Percentiles rank a stretch among this genome's conserved stretches.
Conservation (phyloP, 2,113 vertebrate species). For the Elephantulus edwardii region DNA sequence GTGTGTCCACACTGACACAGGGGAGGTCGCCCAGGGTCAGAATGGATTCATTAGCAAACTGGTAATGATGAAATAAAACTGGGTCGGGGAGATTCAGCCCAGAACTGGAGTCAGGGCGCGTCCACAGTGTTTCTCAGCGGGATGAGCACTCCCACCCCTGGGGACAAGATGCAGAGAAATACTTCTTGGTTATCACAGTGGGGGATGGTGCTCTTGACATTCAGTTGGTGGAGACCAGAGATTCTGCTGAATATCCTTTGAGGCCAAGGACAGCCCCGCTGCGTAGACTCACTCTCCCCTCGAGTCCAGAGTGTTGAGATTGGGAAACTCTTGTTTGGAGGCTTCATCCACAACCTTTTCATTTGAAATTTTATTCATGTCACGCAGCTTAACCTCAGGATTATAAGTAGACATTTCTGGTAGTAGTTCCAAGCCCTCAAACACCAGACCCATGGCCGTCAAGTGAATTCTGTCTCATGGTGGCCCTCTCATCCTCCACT, state of each 20-base stretch:
- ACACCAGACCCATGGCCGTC: too few relatives aligned
- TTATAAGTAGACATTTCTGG: constrained; percentile 49
- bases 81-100: too few relatives aligned
- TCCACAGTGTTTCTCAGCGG: not conserved
- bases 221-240: not conserved
- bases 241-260: not conserved
- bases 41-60: not conserved
- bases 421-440: constrained; percentile 35
- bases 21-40: not conserved
- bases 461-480: too few relatives aligned
- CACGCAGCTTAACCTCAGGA: not conserved
- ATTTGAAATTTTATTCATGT: not conserved
- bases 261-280: accelerated
- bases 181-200: not conserved
- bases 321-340: not conserved
- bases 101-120: not conserved
- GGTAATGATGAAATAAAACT: not conserved
- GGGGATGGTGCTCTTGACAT: not conserved
- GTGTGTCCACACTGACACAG: not conserved
- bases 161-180: not conserved
- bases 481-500: too few relatives aligned
- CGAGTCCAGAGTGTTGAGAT: accelerated
- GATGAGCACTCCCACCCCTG: accelerated
- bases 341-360: not conserved
- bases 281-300: too few relatives aligned